phyloP scores from a whole-genome alignment of 2,888 invertebrate genomes.

The Himalopsyche japonica region DNA sequence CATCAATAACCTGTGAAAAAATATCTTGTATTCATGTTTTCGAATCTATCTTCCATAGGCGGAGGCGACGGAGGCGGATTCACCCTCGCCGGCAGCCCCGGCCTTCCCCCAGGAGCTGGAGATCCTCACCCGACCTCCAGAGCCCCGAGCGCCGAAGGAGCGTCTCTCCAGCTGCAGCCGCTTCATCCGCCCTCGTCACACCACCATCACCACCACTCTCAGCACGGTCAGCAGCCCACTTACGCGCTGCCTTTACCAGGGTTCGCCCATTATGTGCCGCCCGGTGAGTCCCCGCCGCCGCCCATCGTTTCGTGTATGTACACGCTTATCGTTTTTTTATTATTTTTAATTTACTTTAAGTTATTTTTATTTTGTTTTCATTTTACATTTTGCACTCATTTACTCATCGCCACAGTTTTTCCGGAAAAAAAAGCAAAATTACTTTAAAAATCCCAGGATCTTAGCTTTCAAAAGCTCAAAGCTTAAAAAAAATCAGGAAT shows the following conservation, averaged over 20 bases:
- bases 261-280: conserved; percentile 53
- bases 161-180: conserved; percentile 1
- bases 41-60: not conserved
- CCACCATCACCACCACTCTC: not conserved
- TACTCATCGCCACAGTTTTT: no score
- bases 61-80: conserved; percentile 25
- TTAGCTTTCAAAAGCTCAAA: no score
- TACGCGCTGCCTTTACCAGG: conserved; percentile 49
- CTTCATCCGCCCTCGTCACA: conserved; percentile 1
- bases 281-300: conserved; percentile 55
- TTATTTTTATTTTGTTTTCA: not conserved
- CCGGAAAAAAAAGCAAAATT: no score
- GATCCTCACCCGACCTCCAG: conserved; percentile 54
- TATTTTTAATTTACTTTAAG: conserved; percentile 12
- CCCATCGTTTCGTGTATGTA: conserved; percentile 43
- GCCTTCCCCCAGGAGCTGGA: conserved; percentile 52
- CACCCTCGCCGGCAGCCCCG: conserved; percentile 49
- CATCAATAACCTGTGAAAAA: no score
- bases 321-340: conserved; percentile 13
- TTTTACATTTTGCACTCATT: not conserved
- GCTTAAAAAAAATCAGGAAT: no score
- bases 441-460: no score
- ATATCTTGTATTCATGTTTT: no score
- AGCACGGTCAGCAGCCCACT: conserved; percentile 6
- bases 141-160: conserved; percentile 49